Evolutionary conservation across 2,888 invertebrate genomes (phyloP).

Genomic region (Platynereis dumerilii): DNA sequence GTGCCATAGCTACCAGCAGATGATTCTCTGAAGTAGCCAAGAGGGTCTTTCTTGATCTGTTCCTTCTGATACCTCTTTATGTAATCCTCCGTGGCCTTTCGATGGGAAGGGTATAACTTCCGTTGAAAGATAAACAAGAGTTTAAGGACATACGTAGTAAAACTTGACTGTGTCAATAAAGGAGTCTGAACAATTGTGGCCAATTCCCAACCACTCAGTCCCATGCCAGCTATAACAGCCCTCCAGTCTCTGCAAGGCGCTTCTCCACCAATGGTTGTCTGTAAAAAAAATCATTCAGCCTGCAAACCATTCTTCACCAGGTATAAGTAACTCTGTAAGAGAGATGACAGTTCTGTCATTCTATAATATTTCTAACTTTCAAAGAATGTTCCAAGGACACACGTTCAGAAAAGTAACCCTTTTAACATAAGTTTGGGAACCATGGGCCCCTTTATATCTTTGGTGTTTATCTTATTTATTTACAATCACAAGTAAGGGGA

Average conservation of each 20-base stretch:
- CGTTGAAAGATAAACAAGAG: slow-evolving; percentile 46
- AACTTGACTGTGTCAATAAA: slow-evolving; percentile 34
- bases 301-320: neutral
- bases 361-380: too few relatives aligned
- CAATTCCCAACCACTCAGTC: slow-evolving; percentile 55
- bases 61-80: neutral
- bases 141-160: slow-evolving; percentile 39
- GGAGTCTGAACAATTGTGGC: slow-evolving; percentile 42
- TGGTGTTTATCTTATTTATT: too few relatives aligned
- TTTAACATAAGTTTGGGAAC: too few relatives aligned
- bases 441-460: too few relatives aligned
- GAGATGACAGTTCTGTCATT: neutral
- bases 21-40: neutral
- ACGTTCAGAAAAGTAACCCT: too few relatives aligned
- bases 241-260: slow-evolving; percentile 45
- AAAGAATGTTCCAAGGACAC: too few relatives aligned
- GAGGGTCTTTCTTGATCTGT: neutral
- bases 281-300: neutral
- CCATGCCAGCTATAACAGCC: slow-evolving; percentile 49
- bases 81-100: neutral
- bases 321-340: neutral
- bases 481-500: too few relatives aligned
- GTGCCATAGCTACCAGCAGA: neutral
- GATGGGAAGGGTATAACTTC: slow-evolving; percentile 15
- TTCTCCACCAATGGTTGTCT: slow-evolving; percentile 26